Base-by-base conservation (phyloP, 1,140 invertebrate genomes). In the Parasteatoda tepidariorum region DNA sequence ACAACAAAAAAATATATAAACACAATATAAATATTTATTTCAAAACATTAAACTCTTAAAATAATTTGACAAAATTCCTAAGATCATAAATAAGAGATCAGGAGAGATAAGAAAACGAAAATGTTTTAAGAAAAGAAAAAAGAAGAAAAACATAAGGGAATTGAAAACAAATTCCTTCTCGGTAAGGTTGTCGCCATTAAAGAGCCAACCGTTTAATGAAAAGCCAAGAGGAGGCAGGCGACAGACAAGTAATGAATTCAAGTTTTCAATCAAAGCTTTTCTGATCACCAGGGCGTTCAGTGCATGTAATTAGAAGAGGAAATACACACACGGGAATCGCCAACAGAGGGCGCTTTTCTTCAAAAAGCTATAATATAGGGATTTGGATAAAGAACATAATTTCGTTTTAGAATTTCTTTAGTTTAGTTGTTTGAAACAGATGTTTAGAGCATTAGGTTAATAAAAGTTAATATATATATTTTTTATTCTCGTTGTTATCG, bases 261-360 rank as follows among this genome's bases (percentile, higher is more conserved):
- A 79, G 62, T 79, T 79, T 79, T 79, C 76, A 79, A 79, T 79
- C 76, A 79, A 59, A 79, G 64, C 64, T 28, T 57, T 48, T 66
- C 61, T 68, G 76, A 61, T 67, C 76, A 68, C 15, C 30, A 31
- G 64, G 62, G 76, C 76, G 76, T 79, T 31, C 30, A 68, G 48
- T 34, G 41, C 76, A 64, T 79, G 76, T 79, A 79, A 79, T 79
- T 79, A 79, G 76, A 48, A 79, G 59, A 79, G 76, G 61, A 78
- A 66, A 66, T 66, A 61, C 66, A 28, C 61, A 33, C 66, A 30
- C 74, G 11, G 26, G 48, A 55, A 55, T 15, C 38, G 18, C 41
- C 76, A 41, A 24, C 59, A 79, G 76, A 68, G 62, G 76, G 64
- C 62, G 76, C 76, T n/a, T n/a, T n/a, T n/a, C n/a, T n/a, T n/a